Conservation (phyloP, 2,888 invertebrate species). For the Achlya flavicornis region DNA sequence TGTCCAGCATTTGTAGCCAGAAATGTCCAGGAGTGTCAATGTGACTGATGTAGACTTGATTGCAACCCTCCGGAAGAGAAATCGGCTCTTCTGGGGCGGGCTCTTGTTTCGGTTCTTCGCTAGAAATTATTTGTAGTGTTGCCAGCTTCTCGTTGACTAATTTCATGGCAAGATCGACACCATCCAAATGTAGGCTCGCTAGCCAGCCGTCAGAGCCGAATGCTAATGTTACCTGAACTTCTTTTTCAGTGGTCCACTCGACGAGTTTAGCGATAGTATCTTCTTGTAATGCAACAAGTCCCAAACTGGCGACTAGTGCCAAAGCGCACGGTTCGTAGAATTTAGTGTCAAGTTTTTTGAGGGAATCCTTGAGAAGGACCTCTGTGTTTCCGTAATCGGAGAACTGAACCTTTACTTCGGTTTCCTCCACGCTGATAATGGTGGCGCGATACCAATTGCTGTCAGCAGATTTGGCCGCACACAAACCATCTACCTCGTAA, state of each 20-base stretch:
- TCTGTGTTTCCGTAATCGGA: slow-evolving; percentile 90
- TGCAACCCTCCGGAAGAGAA: slow-evolving; percentile 64
- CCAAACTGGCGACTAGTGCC: slow-evolving; percentile 68
- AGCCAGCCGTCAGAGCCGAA: slow-evolving; percentile 83
- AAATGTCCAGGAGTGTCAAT: slow-evolving; percentile 90
- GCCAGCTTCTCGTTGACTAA: slow-evolving; percentile 72
- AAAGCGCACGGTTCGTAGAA: slow-evolving; percentile 73
- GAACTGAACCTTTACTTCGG: slow-evolving; percentile 81
- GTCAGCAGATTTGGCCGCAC: slow-evolving; percentile 85
- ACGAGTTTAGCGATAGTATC: slow-evolving; percentile 60
- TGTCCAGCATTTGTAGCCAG: slow-evolving; percentile 87
- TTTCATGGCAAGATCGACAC: slow-evolving; percentile 78
- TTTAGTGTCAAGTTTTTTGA: slow-evolving; percentile 77
- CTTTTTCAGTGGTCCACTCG: slow-evolving; percentile 77
- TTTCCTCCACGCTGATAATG: slow-evolving; percentile 72
- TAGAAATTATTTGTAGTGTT: slow-evolving; percentile 52
- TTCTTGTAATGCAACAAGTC: slow-evolving; percentile 68
- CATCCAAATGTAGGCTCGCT: slow-evolving; percentile 77
- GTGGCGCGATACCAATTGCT: slow-evolving; percentile 89
- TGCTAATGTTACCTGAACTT: slow-evolving; percentile 80
- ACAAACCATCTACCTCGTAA: slow-evolving; percentile 80
- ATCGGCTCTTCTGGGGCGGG: slow-evolving; percentile 53
- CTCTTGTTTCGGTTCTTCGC: slow-evolving; percentile 47
- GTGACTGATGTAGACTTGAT: slow-evolving; percentile 86
- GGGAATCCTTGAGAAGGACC: slow-evolving; percentile 66